Evolutionary conservation across 2,888 invertebrate species (phyloP), one percentile per base, ranked within the genome.

Genomic region (Ephialtes manifestator): DNA sequence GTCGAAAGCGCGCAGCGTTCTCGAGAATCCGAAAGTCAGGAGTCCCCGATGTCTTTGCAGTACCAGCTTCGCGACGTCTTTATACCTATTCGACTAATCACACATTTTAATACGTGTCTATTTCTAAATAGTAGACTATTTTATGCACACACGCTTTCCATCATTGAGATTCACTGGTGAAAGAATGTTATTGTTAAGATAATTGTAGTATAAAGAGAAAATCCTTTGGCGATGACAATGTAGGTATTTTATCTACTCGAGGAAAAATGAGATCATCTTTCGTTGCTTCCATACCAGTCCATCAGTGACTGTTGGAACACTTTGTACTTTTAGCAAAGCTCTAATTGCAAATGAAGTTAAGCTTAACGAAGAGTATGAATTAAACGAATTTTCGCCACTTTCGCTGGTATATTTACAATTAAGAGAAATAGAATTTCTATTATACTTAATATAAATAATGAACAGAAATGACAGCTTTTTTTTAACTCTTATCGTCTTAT

Each of bases 11-110:
- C 35, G 68, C 58, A 7, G 72, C 76, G 80, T 76, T 71, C 76
- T 84, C 79, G 80, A 67, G 76, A 84, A 84, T 84, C 84, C 84
- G 71, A 83, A 83, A 83, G 83, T 79, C 70, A 75, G 83, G 74
- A 79, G 70, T 31, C 74, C 18, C 24, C n/a, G 8, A 10, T 39
- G 15, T 77, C 55, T 55, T n/a, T 28, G 1, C 20, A 13, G 55
- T 18, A 55, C 39, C 53, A 53, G 20, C 55, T 20, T 67, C 20
- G 68, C 31, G 35, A 75, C 75, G 60, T 28, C 51, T 70, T 20
- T 60, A 28, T 46, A 43, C 28, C 55, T 43, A 48, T 65, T n/a
- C 46, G 7, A 39, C 31, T 51, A 48, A 48, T 51, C 60, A 18
- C 70, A 20, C 60, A 60, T 20, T 58, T 58, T 4, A 7, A 46